Percentiles rank a stretch among this genome's conserved stretches.
phyloP scores from a whole-genome alignment of 1,140 invertebrate genomes.

The Cotesia vestalis region DNA sequence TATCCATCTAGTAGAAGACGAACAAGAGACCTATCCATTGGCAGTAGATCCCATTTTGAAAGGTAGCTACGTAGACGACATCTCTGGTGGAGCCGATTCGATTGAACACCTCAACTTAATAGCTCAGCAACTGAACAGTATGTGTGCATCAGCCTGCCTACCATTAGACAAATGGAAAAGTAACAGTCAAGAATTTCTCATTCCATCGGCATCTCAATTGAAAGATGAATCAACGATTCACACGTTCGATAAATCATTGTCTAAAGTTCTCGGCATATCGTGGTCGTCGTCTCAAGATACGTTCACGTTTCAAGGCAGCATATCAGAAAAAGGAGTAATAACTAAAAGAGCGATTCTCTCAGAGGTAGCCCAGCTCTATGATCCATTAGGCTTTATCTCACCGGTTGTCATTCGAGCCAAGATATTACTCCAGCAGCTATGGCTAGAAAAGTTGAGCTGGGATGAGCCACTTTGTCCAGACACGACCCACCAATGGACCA shows the following conservation, averaged over 20 bases:
- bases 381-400: slow-evolving; percentile 38
- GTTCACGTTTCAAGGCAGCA: slow-evolving; percentile 6
- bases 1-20: too few relatives aligned
- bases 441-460: too few relatives aligned
- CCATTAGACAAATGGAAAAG: slow-evolving; percentile 29
- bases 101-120: not conserved
- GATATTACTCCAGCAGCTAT: slow-evolving; percentile 23
- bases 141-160: slow-evolving; percentile 24
- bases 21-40: too few relatives aligned
- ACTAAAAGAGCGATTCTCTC: slow-evolving; percentile 25
- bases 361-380: slow-evolving; percentile 32
- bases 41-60: too few relatives aligned
- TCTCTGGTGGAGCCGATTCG: not conserved
- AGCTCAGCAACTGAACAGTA: not conserved
- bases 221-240: too few relatives aligned
- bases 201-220: too few relatives aligned
- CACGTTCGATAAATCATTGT: not conserved
- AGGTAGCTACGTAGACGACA: too few relatives aligned
- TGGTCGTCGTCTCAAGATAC: not conserved
- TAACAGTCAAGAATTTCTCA: not conserved
- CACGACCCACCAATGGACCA: too few relatives aligned
- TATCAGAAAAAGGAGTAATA: not conserved
- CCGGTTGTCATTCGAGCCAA: slow-evolving; percentile 40
- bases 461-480: too few relatives aligned
- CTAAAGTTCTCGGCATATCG: slow-evolving; percentile 28